A percentile compares a stretch with the other conserved stretches of the same genome.
Evolutionary conservation across 2,888 invertebrate species (phyloP).

Genomic region (Andrena marginata): DNA sequence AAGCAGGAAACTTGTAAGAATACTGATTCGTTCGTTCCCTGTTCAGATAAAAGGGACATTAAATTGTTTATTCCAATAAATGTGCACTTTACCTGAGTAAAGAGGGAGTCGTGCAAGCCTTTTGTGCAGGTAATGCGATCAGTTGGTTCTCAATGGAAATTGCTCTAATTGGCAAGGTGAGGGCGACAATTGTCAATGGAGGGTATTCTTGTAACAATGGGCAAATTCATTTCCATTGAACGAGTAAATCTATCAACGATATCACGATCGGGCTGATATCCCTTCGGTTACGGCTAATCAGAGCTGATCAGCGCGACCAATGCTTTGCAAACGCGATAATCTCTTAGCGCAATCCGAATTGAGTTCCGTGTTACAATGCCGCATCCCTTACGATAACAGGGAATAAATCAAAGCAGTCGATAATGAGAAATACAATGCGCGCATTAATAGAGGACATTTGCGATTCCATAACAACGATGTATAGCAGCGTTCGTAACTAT

Average conservation of each 20-base stretch:
- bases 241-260: constrained; percentile 39
- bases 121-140: too few relatives aligned
- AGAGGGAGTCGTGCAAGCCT: too few relatives aligned
- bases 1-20: too few relatives aligned
- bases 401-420: constrained; percentile 79
- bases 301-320: constrained; percentile 40
- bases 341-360: constrained; percentile 76
- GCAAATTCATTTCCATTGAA: constrained; percentile 6
- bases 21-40: too few relatives aligned
- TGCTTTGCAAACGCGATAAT: constrained; percentile 70
- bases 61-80: too few relatives aligned
- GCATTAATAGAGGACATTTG: constrained; percentile 42
- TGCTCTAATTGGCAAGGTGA: too few relatives aligned
- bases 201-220: neutral
- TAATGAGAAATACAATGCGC: constrained; percentile 71
- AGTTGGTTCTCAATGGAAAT: too few relatives aligned
- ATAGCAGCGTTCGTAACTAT: neutral
- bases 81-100: too few relatives aligned
- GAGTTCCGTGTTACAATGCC: constrained; percentile 65
- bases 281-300: constrained; percentile 40
- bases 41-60: too few relatives aligned
- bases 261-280: constrained; percentile 36
- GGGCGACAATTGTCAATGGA: neutral
- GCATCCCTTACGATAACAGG: constrained; percentile 78
- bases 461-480: neutral